Percentiles rank a stretch among this genome's conserved stretches.
Evolutionary conservation across 2,888 invertebrate genomes (phyloP).

Genomic region (Limnephilus lunatus): DNA sequence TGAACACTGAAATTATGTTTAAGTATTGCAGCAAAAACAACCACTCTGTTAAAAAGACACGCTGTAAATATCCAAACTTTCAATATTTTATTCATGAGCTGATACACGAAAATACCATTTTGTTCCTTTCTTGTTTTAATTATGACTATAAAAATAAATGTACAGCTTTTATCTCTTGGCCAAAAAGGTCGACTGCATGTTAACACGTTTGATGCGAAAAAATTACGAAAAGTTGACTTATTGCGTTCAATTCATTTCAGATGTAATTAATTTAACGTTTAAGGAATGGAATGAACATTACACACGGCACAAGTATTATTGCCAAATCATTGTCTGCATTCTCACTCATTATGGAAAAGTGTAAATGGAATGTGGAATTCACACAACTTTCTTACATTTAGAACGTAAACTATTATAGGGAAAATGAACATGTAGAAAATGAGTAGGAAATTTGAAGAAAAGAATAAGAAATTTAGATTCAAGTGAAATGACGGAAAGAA

Average conservation of each 20-base stretch:
- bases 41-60: neutral
- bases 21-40: too few relatives aligned
- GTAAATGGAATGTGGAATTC: neutral
- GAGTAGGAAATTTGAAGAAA: neutral
- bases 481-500: too few relatives aligned
- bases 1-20: too few relatives aligned
- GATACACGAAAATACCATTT: neutral
- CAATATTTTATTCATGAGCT: neutral
- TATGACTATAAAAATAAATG: neutral
- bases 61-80: neutral
- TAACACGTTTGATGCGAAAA: conserved; percentile 10
- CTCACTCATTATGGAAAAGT: conserved; percentile 23
- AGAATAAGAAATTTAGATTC: too few relatives aligned
- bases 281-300: conserved; percentile 2
- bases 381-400: neutral
- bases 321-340: conserved; percentile 59
- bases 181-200: neutral
- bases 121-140: too few relatives aligned
- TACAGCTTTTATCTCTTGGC: neutral
- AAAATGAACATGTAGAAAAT: neutral
- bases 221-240: conserved; percentile 9
- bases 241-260: conserved; percentile 11
- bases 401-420: neutral
- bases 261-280: conserved; percentile 6
- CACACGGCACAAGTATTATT: conserved; percentile 19